Evolutionary conservation across 1,140 invertebrate species (phyloP).

Genomic region (Telenomus remus): DNA sequence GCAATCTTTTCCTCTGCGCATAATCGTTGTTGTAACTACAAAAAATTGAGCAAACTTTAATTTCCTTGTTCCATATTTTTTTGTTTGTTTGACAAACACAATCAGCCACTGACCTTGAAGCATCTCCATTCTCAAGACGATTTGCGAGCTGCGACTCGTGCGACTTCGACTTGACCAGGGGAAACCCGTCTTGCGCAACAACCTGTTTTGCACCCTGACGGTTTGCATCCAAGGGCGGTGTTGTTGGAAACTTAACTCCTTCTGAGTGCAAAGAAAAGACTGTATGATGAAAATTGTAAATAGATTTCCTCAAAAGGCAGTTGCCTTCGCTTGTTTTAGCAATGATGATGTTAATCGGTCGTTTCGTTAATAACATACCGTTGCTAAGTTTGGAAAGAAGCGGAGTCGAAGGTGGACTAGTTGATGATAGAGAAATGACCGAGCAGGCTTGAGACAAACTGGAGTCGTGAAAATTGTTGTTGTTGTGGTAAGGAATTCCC

Average conservation of each 20-base stretch:
- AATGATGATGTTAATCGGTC: too few species aligned
- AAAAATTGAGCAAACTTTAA: constrained; percentile 35
- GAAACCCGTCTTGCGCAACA: constrained; percentile 77
- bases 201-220: constrained; percentile 78
- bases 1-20: constrained; percentile 78
- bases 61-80: constrained; percentile 11
- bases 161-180: constrained; percentile 92
- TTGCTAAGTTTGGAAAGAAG: constrained; percentile 73
- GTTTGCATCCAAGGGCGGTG: constrained; percentile 86
- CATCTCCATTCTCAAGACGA: constrained; percentile 77
- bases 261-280: constrained; percentile 16
- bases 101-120: constrained; percentile 59
- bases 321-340: too few species aligned
- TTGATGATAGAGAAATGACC: constrained; percentile 68
- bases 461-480: constrained; percentile 70
- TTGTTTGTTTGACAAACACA: not conserved
- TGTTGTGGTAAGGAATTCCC: constrained; percentile 75
- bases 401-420: constrained; percentile 80
- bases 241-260: constrained; percentile 82
- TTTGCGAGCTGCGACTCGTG: constrained; percentile 91
- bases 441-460: constrained; percentile 68
- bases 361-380: not conserved
- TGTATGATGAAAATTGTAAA: constrained; percentile 1
- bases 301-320: not conserved
- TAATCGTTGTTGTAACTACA: constrained; percentile 62